Conservation (phyloP, 2,888 invertebrate species). For the Augochlorella aurata region DNA sequence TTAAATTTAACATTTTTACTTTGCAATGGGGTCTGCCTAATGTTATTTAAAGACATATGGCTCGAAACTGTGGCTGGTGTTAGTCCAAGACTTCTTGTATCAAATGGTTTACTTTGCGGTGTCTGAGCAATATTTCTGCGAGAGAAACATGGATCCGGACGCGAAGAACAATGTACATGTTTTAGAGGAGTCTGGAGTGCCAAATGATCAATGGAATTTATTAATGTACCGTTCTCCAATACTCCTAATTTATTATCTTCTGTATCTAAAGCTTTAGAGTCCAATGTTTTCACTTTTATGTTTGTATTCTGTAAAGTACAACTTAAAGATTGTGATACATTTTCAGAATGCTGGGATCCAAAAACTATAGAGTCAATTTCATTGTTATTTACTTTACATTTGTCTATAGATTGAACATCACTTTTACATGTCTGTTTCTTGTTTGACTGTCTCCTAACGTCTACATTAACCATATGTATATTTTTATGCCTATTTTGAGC, state of each 20-base stretch:
- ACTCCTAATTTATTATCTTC: slow-evolving; percentile 22
- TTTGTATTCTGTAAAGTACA: slow-evolving; percentile 27
- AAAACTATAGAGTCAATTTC: slow-evolving; percentile 12
- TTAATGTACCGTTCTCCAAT: slow-evolving; percentile 12
- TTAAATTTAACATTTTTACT: slow-evolving; percentile 44
- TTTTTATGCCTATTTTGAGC: slow-evolving; percentile 19
- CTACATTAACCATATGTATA: slow-evolving; percentile 14
- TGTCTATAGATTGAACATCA: slow-evolving; percentile 2
- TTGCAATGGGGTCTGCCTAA: slow-evolving; percentile 71
- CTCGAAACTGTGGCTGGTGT: slow-evolving; percentile 74
- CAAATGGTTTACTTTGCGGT: slow-evolving; percentile 70
- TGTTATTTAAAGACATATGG: slow-evolving; percentile 67
- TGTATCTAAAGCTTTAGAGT: neutral
- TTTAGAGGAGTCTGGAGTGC: slow-evolving; percentile 75
- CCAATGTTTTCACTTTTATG: slow-evolving; percentile 21
- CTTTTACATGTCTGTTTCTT: slow-evolving; percentile 4
- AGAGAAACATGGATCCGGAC: slow-evolving; percentile 73
- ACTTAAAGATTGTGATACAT: slow-evolving; percentile 3
- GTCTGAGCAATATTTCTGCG: slow-evolving; percentile 76
- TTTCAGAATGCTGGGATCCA: slow-evolving; percentile 13
- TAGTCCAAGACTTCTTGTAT: slow-evolving; percentile 64
- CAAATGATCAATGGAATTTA: slow-evolving; percentile 40
- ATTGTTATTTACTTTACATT: slow-evolving; percentile 6
- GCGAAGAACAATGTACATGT: slow-evolving; percentile 57
- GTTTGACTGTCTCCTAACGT: slow-evolving; percentile 14